Evolutionary conservation across 1,140 invertebrate genomes (phyloP), one percentile per base, ranked within the genome.

Genomic region (Drosophila equinoxialis): DNA sequence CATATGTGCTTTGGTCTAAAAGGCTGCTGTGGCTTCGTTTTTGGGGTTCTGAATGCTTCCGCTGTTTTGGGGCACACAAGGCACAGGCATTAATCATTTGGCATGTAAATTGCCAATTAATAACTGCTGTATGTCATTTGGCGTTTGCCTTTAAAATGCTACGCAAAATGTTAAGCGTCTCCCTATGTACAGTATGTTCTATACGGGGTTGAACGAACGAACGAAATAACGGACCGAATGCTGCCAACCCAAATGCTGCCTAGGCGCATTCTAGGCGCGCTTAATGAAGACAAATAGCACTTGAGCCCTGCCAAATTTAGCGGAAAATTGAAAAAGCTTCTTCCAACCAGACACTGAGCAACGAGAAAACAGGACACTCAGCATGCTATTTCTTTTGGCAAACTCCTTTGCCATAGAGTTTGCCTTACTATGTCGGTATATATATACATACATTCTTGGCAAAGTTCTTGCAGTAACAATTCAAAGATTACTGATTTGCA

Each of bases 281-380:
- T 79, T 90, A 90, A 90, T 90, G 89, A 91, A 90, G 87, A 90
- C 85, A 91, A 91, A 90, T 90, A 89, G 87, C 79, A 77, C 72
- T 84, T 81, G 76, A 79, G 73, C 60, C 72, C 72, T 91, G 87
- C 84, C 84, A 91, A 90, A 90, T 90, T 90, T 90, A 90, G 89
- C 79, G 87, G 84, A 91, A 90, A 90, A 90, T 90, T 91, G 87
- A 90, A 90, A 90, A 90, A 84, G 70, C 87, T 85, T 84, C 81
- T 61, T 35, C 23, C 68, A 69, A 61, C 62, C 78, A 73, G 63
- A 13, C 26, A 4, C 45, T 20, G 3, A 23, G 10, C 8, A 51
- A 51, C 8, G 11, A 17, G 45, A 20, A 51, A 51, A 51, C 45
- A 51, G 45, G 69, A 51, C 59, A 66, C 35, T 39, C 20, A 64